phyloP scores from a whole-genome alignment of 2,888 invertebrate species.

The Acrobasis suavella region DNA sequence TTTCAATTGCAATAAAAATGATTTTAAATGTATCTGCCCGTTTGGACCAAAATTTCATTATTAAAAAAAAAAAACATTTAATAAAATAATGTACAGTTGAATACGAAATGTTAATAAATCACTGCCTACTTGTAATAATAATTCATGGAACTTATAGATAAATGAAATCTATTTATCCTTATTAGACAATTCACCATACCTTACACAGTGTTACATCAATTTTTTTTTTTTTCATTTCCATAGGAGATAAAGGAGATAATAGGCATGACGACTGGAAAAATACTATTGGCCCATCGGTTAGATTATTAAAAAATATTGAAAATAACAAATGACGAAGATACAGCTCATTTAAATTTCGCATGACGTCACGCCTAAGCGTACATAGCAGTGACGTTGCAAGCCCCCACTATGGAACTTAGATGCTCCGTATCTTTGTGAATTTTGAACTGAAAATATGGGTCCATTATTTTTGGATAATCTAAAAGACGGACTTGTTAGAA shows the following conservation, averaged over 20 bases:
- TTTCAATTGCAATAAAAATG: conserved; percentile 36
- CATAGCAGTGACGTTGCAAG: no score
- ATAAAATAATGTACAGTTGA: conserved; percentile 42
- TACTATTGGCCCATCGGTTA: no score
- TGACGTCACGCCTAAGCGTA: no score
- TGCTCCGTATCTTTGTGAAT: no score
- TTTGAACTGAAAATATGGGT: no score
- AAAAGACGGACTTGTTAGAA: no score
- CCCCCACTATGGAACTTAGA: no score
- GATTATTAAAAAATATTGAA: background rate
- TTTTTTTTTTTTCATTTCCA: background rate
- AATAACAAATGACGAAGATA: conserved; percentile 4
- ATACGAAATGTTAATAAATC: conserved; percentile 47
- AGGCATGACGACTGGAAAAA: no score
- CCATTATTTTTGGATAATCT: no score
- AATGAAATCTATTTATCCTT: conserved; percentile 42
- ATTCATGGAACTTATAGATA: conserved; percentile 46
- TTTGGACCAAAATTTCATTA: conserved; percentile 63
- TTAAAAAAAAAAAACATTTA: no score
- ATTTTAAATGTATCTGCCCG: conserved; percentile 37
- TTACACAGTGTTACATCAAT: conserved; percentile 22
- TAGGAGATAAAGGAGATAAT: no score
- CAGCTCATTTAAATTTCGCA: no score
- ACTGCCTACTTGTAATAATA: conserved; percentile 49
- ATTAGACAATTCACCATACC: conserved; percentile 30